Conservation (phyloP, 92 coral and sea anemone genomes). For the Montipora capitata region DNA sequence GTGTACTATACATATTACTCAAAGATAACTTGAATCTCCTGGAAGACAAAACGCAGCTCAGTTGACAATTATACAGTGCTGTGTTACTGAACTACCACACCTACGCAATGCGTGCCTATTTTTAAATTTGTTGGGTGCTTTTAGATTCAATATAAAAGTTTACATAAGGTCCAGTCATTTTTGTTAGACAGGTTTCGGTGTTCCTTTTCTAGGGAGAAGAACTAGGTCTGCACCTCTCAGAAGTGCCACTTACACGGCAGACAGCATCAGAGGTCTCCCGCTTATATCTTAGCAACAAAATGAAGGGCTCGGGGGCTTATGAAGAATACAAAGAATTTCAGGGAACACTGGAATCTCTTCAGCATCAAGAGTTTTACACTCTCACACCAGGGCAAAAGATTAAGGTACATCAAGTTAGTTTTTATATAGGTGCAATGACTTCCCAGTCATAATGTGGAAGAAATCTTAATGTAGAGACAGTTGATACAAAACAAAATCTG, state of each 20-base stretch:
- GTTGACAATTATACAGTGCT: too few species aligned
- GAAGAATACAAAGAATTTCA: conserved; percentile 21
- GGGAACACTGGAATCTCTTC: conserved; percentile 60
- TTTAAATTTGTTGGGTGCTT: too few species aligned
- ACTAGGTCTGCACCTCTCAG: conserved; percentile 71
- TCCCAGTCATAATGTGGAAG: too few species aligned
- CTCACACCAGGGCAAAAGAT: conserved; percentile 72
- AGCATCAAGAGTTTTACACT: conserved; percentile 69
- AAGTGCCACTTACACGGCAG: conserved; percentile 81
- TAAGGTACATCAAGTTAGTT: conserved; percentile 49
- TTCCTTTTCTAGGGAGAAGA: conserved; percentile 48
- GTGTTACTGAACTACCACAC: too few species aligned
- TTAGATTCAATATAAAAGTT: too few species aligned
- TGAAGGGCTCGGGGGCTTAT: conserved; percentile 8
- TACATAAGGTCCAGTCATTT: too few species aligned
- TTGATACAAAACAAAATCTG: too few species aligned
- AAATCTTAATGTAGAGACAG: neutral
- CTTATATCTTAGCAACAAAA: conserved; percentile 75
- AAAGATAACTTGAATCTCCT: too few species aligned
- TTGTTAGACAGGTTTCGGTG: neutral
- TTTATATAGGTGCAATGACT: too few species aligned
- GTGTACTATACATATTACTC: too few species aligned
- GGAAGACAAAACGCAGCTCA: too few species aligned
- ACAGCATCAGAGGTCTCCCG: conserved; percentile 88
- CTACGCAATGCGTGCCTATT: too few species aligned